Base-by-base conservation (phyloP, 2,888 invertebrate species). In the Melitaea athalia region DNA sequence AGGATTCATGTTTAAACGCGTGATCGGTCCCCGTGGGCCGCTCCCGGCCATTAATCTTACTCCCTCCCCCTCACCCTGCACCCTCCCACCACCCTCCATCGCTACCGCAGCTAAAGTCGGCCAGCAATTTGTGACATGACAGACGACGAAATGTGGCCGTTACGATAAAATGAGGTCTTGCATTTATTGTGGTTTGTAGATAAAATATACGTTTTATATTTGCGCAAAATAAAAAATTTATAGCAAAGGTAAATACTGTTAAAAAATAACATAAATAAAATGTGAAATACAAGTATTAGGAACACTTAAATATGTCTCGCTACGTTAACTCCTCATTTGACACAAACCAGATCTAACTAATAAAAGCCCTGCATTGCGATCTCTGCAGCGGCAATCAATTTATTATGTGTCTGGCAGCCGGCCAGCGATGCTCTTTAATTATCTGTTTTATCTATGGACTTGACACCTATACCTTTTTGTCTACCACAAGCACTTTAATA, bases 11-110 rank as follows among this genome's bases (percentile, higher is more conserved):
- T 85, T 87, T 86, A 86, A 76, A 75, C 76, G 72, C 61, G 67
- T 73, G 84, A 88, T 88, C 88, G 88, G 84, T 88, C 89, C 88
- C 87, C 74, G 79, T 75, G 85, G 87, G 85, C 78, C 68, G 74
- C 70, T 77, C 74, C 78, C 81, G 80, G 74, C 83, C 85, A 87
- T 89, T 88, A 87, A 88, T 88, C 85, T 86, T 76, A 78, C 81
- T 78, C 77, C 79, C 80, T 78, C 74, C 72, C 74, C 73, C 74
- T 73, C 76, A 38, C 76, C 75, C 73, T 70, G 75, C 73, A 74
- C 73, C 74, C 70, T 71, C 69, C 67, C 68, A 70, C 63, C 59
- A 33, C 67, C 57, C 50, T 62, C 61, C 45, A 47, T 31, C 38
- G 60, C 62, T 45, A 47, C 62, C 53, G 17, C 65, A 38, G 57